phyloP scores from a whole-genome alignment of 2,113 vertebrate species.

The Glareola pratincola region DNA sequence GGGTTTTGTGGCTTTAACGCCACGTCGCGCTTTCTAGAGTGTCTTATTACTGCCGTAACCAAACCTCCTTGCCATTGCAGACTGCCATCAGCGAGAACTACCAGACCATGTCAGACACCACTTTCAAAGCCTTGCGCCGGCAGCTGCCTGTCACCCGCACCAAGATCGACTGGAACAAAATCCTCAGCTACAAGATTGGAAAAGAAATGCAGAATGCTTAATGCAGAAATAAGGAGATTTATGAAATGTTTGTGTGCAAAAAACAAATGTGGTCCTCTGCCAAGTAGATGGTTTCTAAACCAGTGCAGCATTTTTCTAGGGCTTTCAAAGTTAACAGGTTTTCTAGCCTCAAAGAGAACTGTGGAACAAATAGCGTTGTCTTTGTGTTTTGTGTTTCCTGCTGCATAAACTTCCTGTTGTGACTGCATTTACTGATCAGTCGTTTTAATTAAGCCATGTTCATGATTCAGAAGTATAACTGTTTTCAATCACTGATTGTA shows the following conservation, averaged over 20 bases:
- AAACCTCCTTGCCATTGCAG: slow-evolving; percentile 64
- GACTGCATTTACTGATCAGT: slow-evolving; percentile 58
- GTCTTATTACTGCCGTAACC: background rate
- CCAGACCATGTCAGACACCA: slow-evolving; percentile 96
- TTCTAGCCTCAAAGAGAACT: slow-evolving; percentile 72
- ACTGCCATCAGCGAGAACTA: slow-evolving; percentile 94
- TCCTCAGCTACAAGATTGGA: slow-evolving; percentile 98
- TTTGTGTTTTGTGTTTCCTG: slow-evolving; percentile 69
- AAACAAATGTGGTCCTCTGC: slow-evolving; percentile 69
- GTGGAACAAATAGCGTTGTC: slow-evolving; percentile 68
- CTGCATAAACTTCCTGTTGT: slow-evolving; percentile 61
- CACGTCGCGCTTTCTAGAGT: fast-evolving
- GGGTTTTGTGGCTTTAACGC: background rate
- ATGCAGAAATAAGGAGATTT: background rate
- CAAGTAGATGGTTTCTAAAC: slow-evolving; percentile 75
- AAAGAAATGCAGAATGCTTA: slow-evolving; percentile 96
- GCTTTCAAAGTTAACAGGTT: slow-evolving; percentile 78
- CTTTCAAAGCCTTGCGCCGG: slow-evolving; percentile 94
- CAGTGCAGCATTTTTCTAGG: slow-evolving; percentile 76
- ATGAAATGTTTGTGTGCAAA: slow-evolving; percentile 38
- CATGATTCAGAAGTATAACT: slow-evolving; percentile 5
- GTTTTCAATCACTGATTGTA: slow-evolving; percentile 33
- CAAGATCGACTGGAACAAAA: slow-evolving; percentile 99
- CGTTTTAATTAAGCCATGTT: slow-evolving; percentile 41
- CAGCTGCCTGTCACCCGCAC: slow-evolving; percentile 95